Evolutionary conservation across 2,113 vertebrate species (phyloP).

Genomic region (Phalacrocorax aristotelis): DNA sequence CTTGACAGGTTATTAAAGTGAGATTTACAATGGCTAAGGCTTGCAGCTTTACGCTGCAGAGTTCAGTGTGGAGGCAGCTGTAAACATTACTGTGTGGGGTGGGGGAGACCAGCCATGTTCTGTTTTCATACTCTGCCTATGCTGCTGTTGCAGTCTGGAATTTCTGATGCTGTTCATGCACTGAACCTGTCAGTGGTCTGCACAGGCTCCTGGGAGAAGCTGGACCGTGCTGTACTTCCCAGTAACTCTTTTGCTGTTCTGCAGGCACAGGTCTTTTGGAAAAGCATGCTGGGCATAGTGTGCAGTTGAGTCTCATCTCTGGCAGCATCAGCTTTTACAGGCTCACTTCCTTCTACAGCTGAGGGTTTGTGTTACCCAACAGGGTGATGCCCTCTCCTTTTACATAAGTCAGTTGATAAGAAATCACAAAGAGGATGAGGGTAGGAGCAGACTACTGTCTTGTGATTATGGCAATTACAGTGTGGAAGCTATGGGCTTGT

Average conservation of each 20-base stretch:
- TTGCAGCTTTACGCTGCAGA: background rate
- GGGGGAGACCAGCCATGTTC: background rate
- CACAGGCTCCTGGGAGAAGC: background rate
- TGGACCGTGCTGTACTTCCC: background rate
- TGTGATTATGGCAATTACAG: background rate
- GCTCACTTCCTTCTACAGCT: background rate
- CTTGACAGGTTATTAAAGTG: background rate
- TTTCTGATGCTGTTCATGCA: background rate
- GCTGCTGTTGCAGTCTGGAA: background rate
- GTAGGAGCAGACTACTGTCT: background rate
- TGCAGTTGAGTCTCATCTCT: background rate
- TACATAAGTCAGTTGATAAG: background rate
- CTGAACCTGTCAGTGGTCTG: background rate
- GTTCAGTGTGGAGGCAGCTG: background rate
- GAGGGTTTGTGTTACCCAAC: background rate
- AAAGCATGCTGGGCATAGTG: rapidly evolving
- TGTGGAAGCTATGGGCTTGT: background rate
- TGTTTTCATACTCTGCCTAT: background rate
- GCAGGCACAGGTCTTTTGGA: background rate
- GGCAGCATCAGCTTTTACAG: background rate
- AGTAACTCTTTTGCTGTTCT: background rate
- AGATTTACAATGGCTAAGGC: background rate
- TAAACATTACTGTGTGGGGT: background rate
- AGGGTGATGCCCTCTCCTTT: background rate
- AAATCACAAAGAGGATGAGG: background rate